Evolutionary conservation across 2,888 invertebrate species (phyloP).

Genomic region (Lepidocyrtinus sp.): DNA sequence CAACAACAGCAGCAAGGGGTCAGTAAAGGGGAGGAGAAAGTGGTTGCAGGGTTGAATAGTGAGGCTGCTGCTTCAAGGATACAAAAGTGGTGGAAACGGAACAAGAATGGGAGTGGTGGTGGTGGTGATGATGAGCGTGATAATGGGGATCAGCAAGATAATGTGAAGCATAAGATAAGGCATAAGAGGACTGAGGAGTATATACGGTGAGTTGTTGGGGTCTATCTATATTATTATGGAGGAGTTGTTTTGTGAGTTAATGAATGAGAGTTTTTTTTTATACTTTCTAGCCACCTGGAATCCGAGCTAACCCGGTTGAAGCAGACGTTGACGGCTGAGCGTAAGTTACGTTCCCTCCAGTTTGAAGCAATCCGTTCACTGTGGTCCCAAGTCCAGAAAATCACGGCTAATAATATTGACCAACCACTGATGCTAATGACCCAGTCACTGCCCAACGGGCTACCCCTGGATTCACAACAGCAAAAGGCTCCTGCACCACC

Average conservation of each 20-base stretch:
- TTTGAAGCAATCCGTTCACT: constrained; percentile 92
- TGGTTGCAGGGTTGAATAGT: not conserved
- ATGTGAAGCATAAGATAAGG: constrained; percentile 65
- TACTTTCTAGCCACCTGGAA: constrained; percentile 79
- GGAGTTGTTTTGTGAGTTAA: no score
- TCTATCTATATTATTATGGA: no score
- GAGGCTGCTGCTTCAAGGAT: constrained; percentile 64
- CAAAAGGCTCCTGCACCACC: no score
- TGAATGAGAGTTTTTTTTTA: no score
- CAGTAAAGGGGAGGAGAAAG: not conserved
- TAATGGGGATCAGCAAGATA: constrained; percentile 56
- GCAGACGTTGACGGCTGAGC: constrained; percentile 86
- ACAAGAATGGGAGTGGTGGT: constrained; percentile 3
- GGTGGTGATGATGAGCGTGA: constrained; percentile 25
- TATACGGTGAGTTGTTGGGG: constrained; percentile 63
- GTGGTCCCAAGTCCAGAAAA: constrained; percentile 76
- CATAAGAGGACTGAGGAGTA: constrained; percentile 68
- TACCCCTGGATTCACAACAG: constrained; percentile 25
- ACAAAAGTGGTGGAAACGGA: constrained; percentile 68
- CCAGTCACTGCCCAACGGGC: constrained; percentile 66
- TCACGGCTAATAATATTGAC: constrained; percentile 37
- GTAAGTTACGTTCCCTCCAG: constrained; percentile 88
- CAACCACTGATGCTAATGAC: constrained; percentile 52
- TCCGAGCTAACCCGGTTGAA: constrained; percentile 90
- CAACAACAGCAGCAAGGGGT: not conserved